These are phyloP conservation scores for Campoplex capitator DNA, from an alignment of 2,888 invertebrate genomes.

Conservation along the genomic window DNA sequence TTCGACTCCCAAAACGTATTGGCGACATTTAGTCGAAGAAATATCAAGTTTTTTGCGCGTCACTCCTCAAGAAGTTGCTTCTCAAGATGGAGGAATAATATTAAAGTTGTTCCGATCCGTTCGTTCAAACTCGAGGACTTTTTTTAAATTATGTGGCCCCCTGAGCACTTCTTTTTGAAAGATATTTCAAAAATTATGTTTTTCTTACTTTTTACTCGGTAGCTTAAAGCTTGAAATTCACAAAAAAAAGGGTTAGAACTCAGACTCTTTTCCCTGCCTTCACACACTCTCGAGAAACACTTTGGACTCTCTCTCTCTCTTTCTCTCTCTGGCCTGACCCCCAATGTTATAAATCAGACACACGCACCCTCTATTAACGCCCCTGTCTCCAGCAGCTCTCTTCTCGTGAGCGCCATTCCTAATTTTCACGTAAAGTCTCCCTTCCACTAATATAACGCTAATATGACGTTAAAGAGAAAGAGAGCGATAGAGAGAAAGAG, in stretches of 20 bases:
- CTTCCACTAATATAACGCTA: slow-evolving; percentile 79
- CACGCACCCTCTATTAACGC: slow-evolving; percentile 82
- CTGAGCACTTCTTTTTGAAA: neutral
- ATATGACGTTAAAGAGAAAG: slow-evolving; percentile 73
- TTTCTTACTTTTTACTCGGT: neutral
- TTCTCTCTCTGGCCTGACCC: slow-evolving; percentile 58
- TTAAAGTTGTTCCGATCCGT: neutral
- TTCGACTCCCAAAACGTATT: slow-evolving; percentile 27
- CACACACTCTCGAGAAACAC: slow-evolving; percentile 15
- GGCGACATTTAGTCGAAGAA: slow-evolving; percentile 11
- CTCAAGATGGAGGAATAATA: neutral
- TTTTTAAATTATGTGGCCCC: neutral
- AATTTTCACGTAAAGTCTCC: slow-evolving; percentile 81
- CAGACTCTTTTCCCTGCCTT: neutral
- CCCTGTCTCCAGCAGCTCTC: slow-evolving; percentile 78
- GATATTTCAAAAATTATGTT: neutral
- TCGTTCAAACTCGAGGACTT: neutral
- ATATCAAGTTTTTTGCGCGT: neutral
- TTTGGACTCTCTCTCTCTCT: neutral
- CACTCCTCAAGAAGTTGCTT: neutral
- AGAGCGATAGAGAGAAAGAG: slow-evolving; percentile 37
- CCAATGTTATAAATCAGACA: slow-evolving; percentile 81
- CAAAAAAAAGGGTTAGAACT: neutral
- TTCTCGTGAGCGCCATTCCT: slow-evolving; percentile 74
- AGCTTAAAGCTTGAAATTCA: neutral